Evolutionary conservation across 2,797 vertebrate species (phyloP).

Genomic region (Betta splendens): DNA sequence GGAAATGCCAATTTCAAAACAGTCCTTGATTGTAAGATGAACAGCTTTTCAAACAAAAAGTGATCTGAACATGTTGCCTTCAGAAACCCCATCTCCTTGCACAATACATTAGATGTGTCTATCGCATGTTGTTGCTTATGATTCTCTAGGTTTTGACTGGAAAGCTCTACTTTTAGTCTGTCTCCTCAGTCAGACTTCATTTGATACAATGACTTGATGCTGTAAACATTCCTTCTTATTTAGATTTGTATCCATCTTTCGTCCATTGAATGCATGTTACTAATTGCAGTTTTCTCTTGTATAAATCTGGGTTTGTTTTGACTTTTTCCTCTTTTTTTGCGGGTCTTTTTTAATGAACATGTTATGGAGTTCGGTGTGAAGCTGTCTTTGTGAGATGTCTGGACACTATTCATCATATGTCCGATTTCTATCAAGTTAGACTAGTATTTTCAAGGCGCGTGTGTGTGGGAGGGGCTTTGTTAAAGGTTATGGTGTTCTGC

Average conservation of each 20-base stretch:
- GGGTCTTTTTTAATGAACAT: slow-evolving; percentile 8
- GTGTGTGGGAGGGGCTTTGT: slow-evolving; percentile 50
- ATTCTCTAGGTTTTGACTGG: slow-evolving; percentile 68
- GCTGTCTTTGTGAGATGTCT: slow-evolving; percentile 46
- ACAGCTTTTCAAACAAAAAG: slow-evolving; percentile 17
- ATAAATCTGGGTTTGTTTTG: slow-evolving; percentile 49
- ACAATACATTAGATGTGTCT: slow-evolving; percentile 36
- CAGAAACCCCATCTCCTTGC: neutral
- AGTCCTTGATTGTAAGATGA: neutral
- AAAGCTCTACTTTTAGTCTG: slow-evolving; percentile 56
- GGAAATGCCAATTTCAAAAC: neutral
- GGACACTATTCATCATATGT: slow-evolving; percentile 43
- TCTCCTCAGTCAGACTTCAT: slow-evolving; percentile 50
- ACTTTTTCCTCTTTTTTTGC: slow-evolving; percentile 32
- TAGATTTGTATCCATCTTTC: slow-evolving; percentile 61
- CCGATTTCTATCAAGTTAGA: slow-evolving; percentile 53
- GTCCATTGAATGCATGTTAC: slow-evolving; percentile 69
- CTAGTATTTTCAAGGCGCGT: slow-evolving; percentile 46
- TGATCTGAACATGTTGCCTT: slow-evolving; percentile 23
- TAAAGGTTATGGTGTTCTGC: slow-evolving; percentile 37
- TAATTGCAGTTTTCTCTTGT: slow-evolving; percentile 56
- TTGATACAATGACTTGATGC: slow-evolving; percentile 65
- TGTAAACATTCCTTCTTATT: slow-evolving; percentile 80
- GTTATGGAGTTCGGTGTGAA: slow-evolving; percentile 39
- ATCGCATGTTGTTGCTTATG: slow-evolving; percentile 59